Evolutionary conservation across 2,113 vertebrate species (phyloP).

Genomic region (Gulo gulo): DNA sequence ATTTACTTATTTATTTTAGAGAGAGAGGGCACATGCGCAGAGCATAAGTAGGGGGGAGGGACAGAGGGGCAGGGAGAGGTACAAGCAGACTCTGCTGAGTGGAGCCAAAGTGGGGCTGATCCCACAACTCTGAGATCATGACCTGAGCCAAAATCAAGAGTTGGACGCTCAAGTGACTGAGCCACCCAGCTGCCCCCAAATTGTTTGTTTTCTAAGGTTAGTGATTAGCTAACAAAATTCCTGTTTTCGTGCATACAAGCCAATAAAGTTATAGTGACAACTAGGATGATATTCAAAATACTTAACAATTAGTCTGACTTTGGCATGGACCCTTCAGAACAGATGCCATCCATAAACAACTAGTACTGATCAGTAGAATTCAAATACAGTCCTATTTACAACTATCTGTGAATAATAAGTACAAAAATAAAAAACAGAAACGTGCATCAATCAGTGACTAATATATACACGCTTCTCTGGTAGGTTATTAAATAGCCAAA

Average conservation of each 20-base stretch:
- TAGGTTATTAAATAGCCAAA: background rate
- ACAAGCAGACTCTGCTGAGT: background rate
- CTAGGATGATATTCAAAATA: constrained; percentile 29
- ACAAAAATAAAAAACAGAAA: background rate
- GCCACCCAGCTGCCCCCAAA: background rate
- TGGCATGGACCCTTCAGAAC: background rate
- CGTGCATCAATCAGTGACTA: background rate
- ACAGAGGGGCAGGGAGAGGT: background rate
- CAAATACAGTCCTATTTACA: background rate
- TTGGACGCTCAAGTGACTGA: background rate
- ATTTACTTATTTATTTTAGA: background rate
- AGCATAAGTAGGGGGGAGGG: background rate
- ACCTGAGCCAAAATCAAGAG: background rate
- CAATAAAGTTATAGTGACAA: background rate
- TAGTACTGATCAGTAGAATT: background rate
- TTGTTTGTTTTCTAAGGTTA: background rate
- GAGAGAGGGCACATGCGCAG: background rate
- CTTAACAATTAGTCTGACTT: background rate
- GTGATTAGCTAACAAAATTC: background rate
- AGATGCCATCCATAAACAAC: background rate
- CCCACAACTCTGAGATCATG: background rate
- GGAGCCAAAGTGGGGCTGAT: background rate
- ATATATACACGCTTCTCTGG: background rate
- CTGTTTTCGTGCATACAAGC: background rate
- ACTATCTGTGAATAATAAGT: background rate